Evolutionary conservation across 2,888 invertebrate species (phyloP), one percentile per base, ranked within the genome.

Genomic region (Hirtodrosophila cameraria): DNA sequence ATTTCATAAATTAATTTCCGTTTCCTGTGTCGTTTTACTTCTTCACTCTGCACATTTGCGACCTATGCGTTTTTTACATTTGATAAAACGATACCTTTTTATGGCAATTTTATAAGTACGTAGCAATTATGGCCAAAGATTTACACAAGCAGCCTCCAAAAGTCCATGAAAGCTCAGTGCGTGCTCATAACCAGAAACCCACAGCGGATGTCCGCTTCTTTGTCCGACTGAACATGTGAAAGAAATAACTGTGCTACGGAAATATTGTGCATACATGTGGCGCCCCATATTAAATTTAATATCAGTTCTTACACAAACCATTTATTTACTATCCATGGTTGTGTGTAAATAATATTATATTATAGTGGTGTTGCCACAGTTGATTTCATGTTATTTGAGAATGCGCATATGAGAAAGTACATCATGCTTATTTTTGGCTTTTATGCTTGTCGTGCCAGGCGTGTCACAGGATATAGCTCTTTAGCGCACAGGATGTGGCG

Each of bases 1-100:
- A 83, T 83, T 86, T 75, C 67, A 83, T 85, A 85, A 83, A 83
- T 75, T 80, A 75, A 83, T 83, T 85, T 83, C 82, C 82, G 77
- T 64, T 83, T 85, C 77, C 86, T 57, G 45, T 50, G 23, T 25
- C 43, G 11, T 9, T 30, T 2, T 39, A 46, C 15, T 49, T 54
- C 27, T 52, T 11, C 38, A 20, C 33, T 36, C 31, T 48, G 46
- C 42, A 18, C 31, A 65, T 36, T 5, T 23, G 9, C 41, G 36
- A 23, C 41, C 39, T 54, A 43, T 54, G 3, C 30, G 53, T 48
- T 62, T 59, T 69, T 79, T 55, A 65, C 43, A 66, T 80, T 66
- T 63, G 23, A 80, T 71, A 42, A 49, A 67, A 49, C 38, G 59
- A 73, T 59, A 30, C 58, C 46, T 28, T 41, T 54, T 49, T 39